Conservation (phyloP, 2,888 invertebrate species). For the Pachydiplax longipennis region DNA sequence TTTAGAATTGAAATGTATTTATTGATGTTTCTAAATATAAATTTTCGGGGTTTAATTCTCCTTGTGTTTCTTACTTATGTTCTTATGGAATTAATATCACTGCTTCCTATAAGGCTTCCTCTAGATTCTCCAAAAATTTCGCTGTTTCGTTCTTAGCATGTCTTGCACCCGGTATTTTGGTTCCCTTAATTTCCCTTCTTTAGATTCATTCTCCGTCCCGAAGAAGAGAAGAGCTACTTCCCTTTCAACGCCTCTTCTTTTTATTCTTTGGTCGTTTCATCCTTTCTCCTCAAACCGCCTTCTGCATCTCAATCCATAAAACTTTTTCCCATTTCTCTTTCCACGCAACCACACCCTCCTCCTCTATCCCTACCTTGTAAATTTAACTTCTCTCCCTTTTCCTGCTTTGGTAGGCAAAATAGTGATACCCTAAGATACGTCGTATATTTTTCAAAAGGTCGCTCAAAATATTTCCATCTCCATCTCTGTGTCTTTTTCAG, state of each 20-base stretch:
- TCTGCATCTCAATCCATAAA: not conserved
- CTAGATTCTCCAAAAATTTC: not conserved
- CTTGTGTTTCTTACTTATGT: no score
- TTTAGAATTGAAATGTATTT: no score
- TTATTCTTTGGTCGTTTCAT: not conserved
- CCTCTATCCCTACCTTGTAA: not conserved
- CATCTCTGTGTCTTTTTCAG: not conserved
- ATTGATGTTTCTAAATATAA: no score
- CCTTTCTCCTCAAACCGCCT: not conserved
- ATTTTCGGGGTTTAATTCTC: no score
- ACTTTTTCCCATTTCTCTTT: not conserved
- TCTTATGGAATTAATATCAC: no score
- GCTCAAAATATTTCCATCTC: not conserved
- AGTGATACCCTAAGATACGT: not conserved
- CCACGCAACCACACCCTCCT: no score
- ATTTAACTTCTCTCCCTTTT: not conserved
- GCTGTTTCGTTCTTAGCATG: not conserved
- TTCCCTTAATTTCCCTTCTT: not conserved
- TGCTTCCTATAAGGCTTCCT: not conserved
- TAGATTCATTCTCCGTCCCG: no score
- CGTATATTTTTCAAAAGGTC: not conserved
- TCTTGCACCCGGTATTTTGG: not conserved
- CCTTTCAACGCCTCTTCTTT: not conserved
- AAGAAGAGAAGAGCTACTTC: not conserved
- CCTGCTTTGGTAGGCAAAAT: not conserved